Evolutionary conservation across 2,797 vertebrate genomes (phyloP), one percentile per base, ranked within the genome.

Genomic region (Gymnoscopelus microlampas): DNA sequence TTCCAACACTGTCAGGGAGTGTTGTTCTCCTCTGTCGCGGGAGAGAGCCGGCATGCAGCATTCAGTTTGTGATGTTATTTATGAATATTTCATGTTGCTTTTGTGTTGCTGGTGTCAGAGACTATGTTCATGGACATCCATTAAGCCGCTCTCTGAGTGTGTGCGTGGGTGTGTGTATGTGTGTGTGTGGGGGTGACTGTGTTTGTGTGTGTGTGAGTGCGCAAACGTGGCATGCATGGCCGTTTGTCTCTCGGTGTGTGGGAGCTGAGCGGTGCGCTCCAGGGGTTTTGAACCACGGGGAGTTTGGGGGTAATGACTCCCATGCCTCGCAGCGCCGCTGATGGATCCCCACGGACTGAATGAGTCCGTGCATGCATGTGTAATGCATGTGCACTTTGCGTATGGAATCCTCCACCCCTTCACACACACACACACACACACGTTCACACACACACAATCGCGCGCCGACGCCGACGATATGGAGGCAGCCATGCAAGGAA

Each of bases 191-290:
- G 5, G 35, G n/a, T n/a, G n/a, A n/a, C n/a, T n/a, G n/a, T n/a
- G n/a, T n/a, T n/a, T 55, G 53, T 49, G 39, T 44, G 53, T 35
- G 51, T 24, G 32, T 35, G 63, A 4, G 7, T 8, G 29, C 3
- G 39, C 9, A 10, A 9, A 8, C 9, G 39, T 44, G 7, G 8
- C 39, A 44, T 10, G 44, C 13, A 23, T 71, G 71, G 64, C 77
- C 86, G 82, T 87, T 87, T 88, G 83, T 88, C 75, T 86, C 85
- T 81, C 83, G 61, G 88, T 87, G 81, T 90, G 80, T 80, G 81
- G 74, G 79, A 80, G 77, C 78, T 1, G 63, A 74, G 81, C 68
- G 77, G 76, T 68, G 79, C 71, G 79, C 86, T 85, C 82, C 71
- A 67, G 86, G 82, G 88, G 64, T 78, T 87, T 74, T 75, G 24